Conservation (phyloP, 2,113 vertebrate species). For the Psettodes erumei region DNA sequence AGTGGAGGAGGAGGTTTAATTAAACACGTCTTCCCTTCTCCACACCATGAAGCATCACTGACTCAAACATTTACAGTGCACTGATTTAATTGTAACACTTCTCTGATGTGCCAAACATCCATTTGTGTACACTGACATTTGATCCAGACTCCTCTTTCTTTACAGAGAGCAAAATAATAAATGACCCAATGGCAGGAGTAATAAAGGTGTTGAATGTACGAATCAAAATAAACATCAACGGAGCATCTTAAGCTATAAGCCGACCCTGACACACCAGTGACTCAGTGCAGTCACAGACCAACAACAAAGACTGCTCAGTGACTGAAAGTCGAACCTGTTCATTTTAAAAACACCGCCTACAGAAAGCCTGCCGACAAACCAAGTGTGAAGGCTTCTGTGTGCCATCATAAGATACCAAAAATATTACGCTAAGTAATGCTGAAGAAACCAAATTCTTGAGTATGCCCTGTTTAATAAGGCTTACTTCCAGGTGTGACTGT, state of each 20-base stretch:
- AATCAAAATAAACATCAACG: conserved; percentile 19
- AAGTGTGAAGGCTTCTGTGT: neutral
- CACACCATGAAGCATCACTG: neutral
- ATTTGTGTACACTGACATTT: too few species aligned
- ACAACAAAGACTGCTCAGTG: conserved; percentile 1
- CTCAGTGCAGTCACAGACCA: neutral
- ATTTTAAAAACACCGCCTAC: conserved; percentile 1
- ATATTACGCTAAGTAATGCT: neutral
- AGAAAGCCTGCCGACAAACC: conserved; percentile 17
- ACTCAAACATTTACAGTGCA: conserved; percentile 4
- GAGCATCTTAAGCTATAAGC: neutral
- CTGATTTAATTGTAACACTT: neutral
- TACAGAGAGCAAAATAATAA: neutral
- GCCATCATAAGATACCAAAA: neutral
- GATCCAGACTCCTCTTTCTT: neutral
- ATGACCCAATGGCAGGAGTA: neutral
- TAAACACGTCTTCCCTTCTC: conserved; percentile 25
- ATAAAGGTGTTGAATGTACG: neutral
- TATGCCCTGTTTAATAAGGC: neutral
- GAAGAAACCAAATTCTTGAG: neutral
- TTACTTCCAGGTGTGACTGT: conserved; percentile 4
- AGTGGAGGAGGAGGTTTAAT: conserved; percentile 6
- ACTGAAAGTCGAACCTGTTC: neutral
- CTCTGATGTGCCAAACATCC: too few species aligned
- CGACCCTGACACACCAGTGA: neutral